These are phyloP conservation scores for Timema cristinae DNA, from an alignment of 2,888 invertebrate species.

Conservation along the genomic window DNA sequence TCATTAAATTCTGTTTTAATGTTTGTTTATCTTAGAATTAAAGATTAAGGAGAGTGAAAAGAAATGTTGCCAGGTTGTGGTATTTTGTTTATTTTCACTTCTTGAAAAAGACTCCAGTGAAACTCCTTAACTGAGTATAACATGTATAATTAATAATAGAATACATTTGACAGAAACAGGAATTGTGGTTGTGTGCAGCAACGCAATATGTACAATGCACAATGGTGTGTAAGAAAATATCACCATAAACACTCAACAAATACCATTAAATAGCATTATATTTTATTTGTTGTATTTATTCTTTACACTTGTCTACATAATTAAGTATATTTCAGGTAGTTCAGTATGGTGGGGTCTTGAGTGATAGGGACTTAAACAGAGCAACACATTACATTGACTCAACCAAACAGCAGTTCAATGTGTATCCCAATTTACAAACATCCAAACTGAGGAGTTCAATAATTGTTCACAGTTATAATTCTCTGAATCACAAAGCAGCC, in stretches of 20 bases:
- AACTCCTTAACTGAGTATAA: conserved; percentile 33
- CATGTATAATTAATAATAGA: conserved; percentile 33
- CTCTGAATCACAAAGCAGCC: no score
- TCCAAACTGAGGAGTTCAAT: no score
- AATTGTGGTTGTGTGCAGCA: conserved; percentile 29
- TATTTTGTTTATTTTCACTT: conserved; percentile 25
- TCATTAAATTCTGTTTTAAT: no score
- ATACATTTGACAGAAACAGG: conserved; percentile 33
- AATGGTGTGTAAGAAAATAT: conserved; percentile 34
- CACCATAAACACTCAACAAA: conserved; percentile 29
- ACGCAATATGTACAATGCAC: conserved; percentile 32
- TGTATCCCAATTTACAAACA: no score
- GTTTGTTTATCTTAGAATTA: no score
- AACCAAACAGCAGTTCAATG: no score
- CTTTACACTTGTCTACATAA: conserved; percentile 11
- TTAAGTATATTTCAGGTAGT: conserved; percentile 20
- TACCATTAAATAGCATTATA: conserved; percentile 22
- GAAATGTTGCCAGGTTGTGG: no score
- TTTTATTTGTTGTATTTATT: conserved; percentile 17
- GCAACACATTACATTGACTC: no score
- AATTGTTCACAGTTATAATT: no score
- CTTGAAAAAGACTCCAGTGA: conserved; percentile 34
- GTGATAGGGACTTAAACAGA: no score
- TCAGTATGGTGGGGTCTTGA: not conserved
- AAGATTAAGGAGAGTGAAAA: no score